Conservation (phyloP, 2,888 invertebrate species). For the Scaptomyza caliginosa region DNA sequence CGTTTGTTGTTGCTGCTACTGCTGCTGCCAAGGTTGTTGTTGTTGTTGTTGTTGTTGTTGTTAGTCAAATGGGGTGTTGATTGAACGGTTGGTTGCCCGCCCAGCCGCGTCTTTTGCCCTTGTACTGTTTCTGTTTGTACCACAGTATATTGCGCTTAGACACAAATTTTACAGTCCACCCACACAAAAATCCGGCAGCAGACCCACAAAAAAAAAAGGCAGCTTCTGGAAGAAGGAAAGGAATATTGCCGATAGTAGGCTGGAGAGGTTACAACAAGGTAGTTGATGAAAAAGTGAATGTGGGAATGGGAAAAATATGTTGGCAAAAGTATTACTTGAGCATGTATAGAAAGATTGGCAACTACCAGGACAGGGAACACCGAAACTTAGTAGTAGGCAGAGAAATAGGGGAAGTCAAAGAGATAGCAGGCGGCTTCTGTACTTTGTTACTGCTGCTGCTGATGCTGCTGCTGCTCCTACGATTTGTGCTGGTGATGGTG, state of each 20-base stretch:
- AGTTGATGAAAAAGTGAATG: slow-evolving; percentile 21
- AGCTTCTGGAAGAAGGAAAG: slow-evolving; percentile 4
- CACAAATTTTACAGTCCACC: slow-evolving; percentile 75
- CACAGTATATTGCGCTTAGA: slow-evolving; percentile 70
- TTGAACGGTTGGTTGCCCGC: slow-evolving; percentile 74
- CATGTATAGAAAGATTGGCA: slow-evolving; percentile 69
- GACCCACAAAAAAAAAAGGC: slow-evolving; percentile 12
- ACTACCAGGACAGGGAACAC: slow-evolving; percentile 32
- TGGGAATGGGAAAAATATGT: slow-evolving; percentile 32
- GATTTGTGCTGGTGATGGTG: neutral
- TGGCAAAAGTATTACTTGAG: slow-evolving; percentile 69
- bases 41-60: slow-evolving; percentile 45
- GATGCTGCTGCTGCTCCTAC: neutral
- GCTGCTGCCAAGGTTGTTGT: slow-evolving; percentile 9
- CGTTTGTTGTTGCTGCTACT: slow-evolving; percentile 11
- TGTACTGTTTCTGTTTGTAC: slow-evolving; percentile 13
- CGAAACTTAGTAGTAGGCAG: neutral
- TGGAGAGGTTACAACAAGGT: slow-evolving; percentile 26
- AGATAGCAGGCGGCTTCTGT: slow-evolving; percentile 18
- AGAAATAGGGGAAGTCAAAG: neutral
- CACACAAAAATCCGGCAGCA: slow-evolving; percentile 33
- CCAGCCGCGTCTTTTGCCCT: neutral
- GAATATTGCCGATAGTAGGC: neutral
- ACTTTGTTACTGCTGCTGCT: slow-evolving; percentile 10
- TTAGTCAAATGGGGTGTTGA: slow-evolving; percentile 79